These are phyloP conservation scores for Hippocampus barbouri DNA, from an alignment of 2,113 vertebrate species.

Conservation along the genomic window DNA sequence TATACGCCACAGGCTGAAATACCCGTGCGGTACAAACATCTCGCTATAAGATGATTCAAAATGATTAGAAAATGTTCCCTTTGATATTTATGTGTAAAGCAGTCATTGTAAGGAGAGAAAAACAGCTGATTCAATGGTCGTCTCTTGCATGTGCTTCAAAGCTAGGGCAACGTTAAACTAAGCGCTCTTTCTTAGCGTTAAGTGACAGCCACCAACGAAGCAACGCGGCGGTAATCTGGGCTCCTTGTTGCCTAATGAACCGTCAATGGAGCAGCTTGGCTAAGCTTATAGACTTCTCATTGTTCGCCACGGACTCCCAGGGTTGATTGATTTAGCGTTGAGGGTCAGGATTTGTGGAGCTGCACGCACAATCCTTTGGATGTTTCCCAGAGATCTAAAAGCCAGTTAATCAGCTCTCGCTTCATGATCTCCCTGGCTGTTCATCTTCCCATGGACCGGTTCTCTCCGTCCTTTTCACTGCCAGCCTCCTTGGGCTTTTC, in stretches of 20 bases:
- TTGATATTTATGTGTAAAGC: slow-evolving; percentile 31
- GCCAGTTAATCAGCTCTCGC: slow-evolving; percentile 63
- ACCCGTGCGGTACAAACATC: neutral
- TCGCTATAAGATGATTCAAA: slow-evolving; percentile 12
- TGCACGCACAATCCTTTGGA: slow-evolving; percentile 43
- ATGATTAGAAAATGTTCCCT: neutral
- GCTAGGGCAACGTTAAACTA: slow-evolving; percentile 56
- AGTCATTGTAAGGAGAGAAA: slow-evolving; percentile 3
- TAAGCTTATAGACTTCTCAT: slow-evolving; percentile 68
- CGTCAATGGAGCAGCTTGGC: slow-evolving; percentile 63
- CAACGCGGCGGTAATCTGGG: slow-evolving; percentile 58
- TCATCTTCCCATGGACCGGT: slow-evolving; percentile 68
- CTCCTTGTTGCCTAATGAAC: slow-evolving; percentile 76
- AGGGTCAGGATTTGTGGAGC: slow-evolving; percentile 63
- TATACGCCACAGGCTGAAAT: slow-evolving; percentile 19
- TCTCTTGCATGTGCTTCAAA: slow-evolving; percentile 40
- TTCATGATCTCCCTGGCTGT: slow-evolving; percentile 69
- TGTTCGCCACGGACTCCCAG: slow-evolving; percentile 53
- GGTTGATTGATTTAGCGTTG: slow-evolving; percentile 41
- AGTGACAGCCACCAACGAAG: slow-evolving; percentile 50
- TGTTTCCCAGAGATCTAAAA: slow-evolving; percentile 73
- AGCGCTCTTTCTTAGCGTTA: slow-evolving; percentile 50
- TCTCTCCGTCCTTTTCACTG: slow-evolving; percentile 53
- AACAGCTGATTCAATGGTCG: slow-evolving; percentile 40
- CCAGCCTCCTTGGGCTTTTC: slow-evolving; percentile 50